Conservation (phyloP, 2,113 vertebrate species). For the Syngnathus scovelli region DNA sequence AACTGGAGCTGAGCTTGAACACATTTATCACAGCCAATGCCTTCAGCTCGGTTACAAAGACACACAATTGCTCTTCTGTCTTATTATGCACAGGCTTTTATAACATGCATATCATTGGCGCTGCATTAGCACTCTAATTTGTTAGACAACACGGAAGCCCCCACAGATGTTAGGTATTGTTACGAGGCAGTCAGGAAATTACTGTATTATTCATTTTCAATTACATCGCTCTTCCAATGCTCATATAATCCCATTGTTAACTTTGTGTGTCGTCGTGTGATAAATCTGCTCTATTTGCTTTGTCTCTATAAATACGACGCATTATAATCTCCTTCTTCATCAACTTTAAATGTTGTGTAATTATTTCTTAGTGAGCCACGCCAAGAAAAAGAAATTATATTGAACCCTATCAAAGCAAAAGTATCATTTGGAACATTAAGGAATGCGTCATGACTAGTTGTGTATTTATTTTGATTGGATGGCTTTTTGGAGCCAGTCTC, state of each 20-base stretch:
- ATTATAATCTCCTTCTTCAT: slow-evolving; percentile 30
- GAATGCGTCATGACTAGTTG: slow-evolving; percentile 21
- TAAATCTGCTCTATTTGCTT: slow-evolving; percentile 17
- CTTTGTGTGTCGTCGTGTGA: slow-evolving; percentile 8
- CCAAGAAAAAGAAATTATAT: neutral
- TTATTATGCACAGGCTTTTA: slow-evolving; percentile 48
- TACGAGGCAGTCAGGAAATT: slow-evolving; percentile 30
- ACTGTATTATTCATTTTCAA: slow-evolving; percentile 51
- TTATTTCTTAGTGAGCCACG: slow-evolving; percentile 23
- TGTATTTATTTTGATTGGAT: slow-evolving; percentile 39
- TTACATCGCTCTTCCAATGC: slow-evolving; percentile 34
- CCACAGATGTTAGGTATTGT: slow-evolving; percentile 46
- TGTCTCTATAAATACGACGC: slow-evolving; percentile 8
- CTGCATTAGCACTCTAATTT: slow-evolving; percentile 51
- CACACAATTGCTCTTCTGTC: slow-evolving; percentile 48
- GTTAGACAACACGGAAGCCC: slow-evolving; percentile 43
- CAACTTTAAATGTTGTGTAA: slow-evolving; percentile 18
- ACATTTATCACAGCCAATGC: slow-evolving; percentile 60
- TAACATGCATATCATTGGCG: slow-evolving; percentile 22
- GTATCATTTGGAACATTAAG: slow-evolving; percentile 4
- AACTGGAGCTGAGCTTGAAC: slow-evolving; percentile 36
- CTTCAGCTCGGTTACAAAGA: slow-evolving; percentile 57
- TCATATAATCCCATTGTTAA: slow-evolving; percentile 26
- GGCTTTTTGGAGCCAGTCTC: slow-evolving; percentile 40
- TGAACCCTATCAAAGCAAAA: slow-evolving; percentile 18